Percentiles rank a stretch among this genome's conserved stretches.
These are phyloP conservation scores for Sphaeramia orbicularis DNA, from an alignment of 2,797 vertebrate species.

Conservation along the genomic window DNA sequence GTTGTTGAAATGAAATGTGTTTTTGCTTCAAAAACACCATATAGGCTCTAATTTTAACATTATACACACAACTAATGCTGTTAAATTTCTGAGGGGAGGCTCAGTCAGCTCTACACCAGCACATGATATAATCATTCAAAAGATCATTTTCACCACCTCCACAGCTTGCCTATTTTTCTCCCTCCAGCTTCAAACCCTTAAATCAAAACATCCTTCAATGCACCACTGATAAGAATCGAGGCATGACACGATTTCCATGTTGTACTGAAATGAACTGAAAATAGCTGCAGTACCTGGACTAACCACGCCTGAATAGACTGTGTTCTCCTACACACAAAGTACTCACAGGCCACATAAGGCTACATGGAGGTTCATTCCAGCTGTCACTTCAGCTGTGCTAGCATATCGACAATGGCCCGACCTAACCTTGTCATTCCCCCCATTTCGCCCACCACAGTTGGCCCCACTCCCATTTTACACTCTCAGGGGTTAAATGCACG, in stretches of 20 bases:
- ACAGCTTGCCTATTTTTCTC: constrained; percentile 6
- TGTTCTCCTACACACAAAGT: constrained; percentile 7
- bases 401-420: constrained; percentile 27
- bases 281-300: too few relatives aligned
- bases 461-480: constrained; percentile 43
- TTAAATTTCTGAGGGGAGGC: background rate
- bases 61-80: background rate
- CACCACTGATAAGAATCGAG: background rate
- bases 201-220: too few relatives aligned
- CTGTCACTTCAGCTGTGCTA: constrained; percentile 34
- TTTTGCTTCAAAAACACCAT: too few relatives aligned
- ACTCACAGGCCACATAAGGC: constrained; percentile 27
- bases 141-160: background rate
- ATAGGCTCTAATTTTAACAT: background rate
- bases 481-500: constrained; percentile 69
- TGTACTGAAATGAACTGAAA: too few relatives aligned
- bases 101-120: background rate
- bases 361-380: constrained; percentile 27
- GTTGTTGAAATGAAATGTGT: too few relatives aligned
- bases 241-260: background rate
- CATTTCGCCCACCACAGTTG: constrained; percentile 1
- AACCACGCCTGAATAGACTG: constrained; percentile 1
- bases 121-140: constrained; percentile 6
- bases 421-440: constrained; percentile 52
- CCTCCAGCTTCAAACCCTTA: background rate